Percentiles rank a stretch among this genome's conserved stretches.
Conservation (phyloP, 2,888 invertebrate species). For the Nomada goodeniana region DNA sequence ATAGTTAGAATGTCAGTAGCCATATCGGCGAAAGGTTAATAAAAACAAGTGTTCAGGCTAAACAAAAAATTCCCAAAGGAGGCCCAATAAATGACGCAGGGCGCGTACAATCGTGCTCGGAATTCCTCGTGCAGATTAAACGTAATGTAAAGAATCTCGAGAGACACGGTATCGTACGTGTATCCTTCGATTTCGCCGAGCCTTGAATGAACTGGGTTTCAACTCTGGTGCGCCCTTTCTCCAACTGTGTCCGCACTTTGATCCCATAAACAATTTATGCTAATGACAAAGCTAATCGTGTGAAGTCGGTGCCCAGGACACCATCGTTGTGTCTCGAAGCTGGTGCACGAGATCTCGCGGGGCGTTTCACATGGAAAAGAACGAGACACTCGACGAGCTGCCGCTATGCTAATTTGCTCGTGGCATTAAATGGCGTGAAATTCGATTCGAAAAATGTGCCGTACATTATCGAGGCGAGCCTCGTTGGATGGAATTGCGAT, state of each 20-base stretch:
- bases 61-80: not conserved
- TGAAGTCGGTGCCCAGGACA: slow-evolving; percentile 60
- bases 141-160: slow-evolving; percentile 15
- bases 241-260: slow-evolving; percentile 48
- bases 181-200: slow-evolving; percentile 44
- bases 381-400: slow-evolving; percentile 33
- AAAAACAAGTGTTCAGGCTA: too few species aligned
- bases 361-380: slow-evolving; percentile 44
- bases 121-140: slow-evolving; percentile 8
- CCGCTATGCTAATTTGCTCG: slow-evolving; percentile 47
- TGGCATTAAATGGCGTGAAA: slow-evolving; percentile 64
- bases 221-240: slow-evolving; percentile 63
- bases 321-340: slow-evolving; percentile 47
- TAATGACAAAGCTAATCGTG: slow-evolving; percentile 71
- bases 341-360: slow-evolving; percentile 51
- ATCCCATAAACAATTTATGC: slow-evolving; percentile 71
- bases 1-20: too few species aligned
- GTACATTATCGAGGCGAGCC: slow-evolving; percentile 34
- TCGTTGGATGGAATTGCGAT: not conserved
- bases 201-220: slow-evolving; percentile 62
- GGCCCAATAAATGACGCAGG: not conserved
- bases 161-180: slow-evolving; percentile 12
- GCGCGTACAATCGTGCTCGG: slow-evolving; percentile 31
- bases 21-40: too few species aligned
- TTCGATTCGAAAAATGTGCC: slow-evolving; percentile 42